Conservation (phyloP, 2,888 invertebrate genomes). For the Mesorhabditis sp. region DNA sequence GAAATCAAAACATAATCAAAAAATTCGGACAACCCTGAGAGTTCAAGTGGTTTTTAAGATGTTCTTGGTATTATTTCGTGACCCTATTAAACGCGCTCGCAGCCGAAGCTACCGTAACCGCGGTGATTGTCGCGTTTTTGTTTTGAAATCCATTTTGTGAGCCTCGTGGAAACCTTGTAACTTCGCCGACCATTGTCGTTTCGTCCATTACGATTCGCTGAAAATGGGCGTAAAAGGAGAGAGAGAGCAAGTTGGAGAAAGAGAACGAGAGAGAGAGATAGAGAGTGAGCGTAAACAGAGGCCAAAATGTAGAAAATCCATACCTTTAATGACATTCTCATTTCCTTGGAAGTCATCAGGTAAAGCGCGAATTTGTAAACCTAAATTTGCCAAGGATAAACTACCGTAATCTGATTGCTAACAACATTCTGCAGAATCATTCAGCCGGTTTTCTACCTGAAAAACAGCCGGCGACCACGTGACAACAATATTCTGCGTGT, state of each 20-base stretch:
- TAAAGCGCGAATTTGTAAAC: constrained; percentile 2
- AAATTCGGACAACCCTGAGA: neutral
- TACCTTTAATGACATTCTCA: constrained; percentile 2
- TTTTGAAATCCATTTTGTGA: neutral
- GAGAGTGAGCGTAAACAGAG: neutral
- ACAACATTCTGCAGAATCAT: neutral
- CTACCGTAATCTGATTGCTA: no score
- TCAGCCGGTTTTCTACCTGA: neutral
- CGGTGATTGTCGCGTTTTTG: neutral
- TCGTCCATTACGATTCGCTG: neutral
- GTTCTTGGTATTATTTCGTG: neutral
- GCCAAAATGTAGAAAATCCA: neutral
- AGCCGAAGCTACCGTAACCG: neutral
- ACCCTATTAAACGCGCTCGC: neutral
- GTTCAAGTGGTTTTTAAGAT: neutral
- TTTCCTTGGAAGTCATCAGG: constrained; percentile 2
- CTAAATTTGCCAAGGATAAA: neutral
- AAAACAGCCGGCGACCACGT: constrained; percentile 1
- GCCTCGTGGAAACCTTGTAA: neutral
- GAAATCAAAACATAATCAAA: neutral
- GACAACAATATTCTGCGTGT: constrained; percentile 4
- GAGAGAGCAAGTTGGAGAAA: neutral
- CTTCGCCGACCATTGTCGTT: neutral
- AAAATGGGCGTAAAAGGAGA: neutral
- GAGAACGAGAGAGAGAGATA: neutral